These are phyloP conservation scores for Zosterops pallidus DNA, from an alignment of 2,113 vertebrate species.

Conservation along the genomic window DNA sequence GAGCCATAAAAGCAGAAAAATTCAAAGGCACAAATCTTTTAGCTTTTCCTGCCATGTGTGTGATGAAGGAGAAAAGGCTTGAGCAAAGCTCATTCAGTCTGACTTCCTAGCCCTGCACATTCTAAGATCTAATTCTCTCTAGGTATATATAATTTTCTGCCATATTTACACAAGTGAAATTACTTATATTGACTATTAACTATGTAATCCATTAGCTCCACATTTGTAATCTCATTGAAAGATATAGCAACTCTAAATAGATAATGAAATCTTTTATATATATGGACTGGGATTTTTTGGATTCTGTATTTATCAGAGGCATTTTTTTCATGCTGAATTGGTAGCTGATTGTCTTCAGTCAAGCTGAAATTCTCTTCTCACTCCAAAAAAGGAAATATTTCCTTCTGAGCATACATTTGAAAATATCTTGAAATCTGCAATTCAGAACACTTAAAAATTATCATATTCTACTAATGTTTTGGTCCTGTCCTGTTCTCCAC, in stretches of 20 bases:
- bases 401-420: background rate
- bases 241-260: background rate
- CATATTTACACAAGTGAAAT: background rate
- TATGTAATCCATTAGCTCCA: background rate
- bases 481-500: background rate
- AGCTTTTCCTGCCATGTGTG: background rate
- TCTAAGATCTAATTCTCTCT: background rate
- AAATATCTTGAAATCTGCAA: background rate
- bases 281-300: background rate
- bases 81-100: background rate
- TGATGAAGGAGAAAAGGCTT: background rate
- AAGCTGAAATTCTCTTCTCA: background rate
- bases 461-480: background rate
- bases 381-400: background rate
- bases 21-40: background rate
- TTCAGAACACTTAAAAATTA: background rate
- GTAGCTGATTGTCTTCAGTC: background rate
- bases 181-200: background rate
- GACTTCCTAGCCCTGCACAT: background rate
- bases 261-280: background rate
- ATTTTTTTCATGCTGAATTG: background rate
- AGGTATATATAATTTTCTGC: background rate
- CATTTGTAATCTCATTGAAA: background rate
- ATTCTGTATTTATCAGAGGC: background rate
- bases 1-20: background rate